Evolutionary conservation across 2,797 vertebrate genomes (phyloP).

Genomic region (Nyctibius grandis): DNA sequence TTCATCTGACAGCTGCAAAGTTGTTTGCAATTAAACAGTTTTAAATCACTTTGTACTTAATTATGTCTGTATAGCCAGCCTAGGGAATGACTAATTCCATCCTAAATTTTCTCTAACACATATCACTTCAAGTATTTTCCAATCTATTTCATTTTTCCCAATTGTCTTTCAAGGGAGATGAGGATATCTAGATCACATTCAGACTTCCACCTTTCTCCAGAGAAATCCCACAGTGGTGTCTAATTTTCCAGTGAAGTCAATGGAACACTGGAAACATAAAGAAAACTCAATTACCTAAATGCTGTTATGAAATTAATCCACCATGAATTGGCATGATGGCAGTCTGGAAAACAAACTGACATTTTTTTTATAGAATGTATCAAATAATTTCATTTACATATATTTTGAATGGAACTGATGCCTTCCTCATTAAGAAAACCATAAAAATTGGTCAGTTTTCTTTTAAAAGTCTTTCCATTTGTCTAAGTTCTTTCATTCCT

Average conservation of each 20-base stretch:
- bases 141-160: background rate
- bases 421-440: background rate
- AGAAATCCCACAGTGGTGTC: background rate
- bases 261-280: background rate
- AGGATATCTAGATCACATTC: background rate
- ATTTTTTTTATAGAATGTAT: background rate
- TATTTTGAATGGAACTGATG: background rate
- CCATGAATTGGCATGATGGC: background rate
- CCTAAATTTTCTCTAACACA: background rate
- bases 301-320: background rate
- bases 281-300: background rate
- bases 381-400: background rate
- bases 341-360: background rate
- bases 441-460: background rate
- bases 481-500: background rate
- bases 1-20: background rate
- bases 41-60: background rate
- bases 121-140: background rate
- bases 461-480: background rate
- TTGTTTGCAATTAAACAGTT: background rate
- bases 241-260: background rate
- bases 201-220: background rate
- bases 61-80: background rate
- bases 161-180: background rate
- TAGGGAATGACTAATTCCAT: background rate